Base-by-base conservation (phyloP, 2,113 vertebrate genomes). In the Platysternon megacephalum region DNA sequence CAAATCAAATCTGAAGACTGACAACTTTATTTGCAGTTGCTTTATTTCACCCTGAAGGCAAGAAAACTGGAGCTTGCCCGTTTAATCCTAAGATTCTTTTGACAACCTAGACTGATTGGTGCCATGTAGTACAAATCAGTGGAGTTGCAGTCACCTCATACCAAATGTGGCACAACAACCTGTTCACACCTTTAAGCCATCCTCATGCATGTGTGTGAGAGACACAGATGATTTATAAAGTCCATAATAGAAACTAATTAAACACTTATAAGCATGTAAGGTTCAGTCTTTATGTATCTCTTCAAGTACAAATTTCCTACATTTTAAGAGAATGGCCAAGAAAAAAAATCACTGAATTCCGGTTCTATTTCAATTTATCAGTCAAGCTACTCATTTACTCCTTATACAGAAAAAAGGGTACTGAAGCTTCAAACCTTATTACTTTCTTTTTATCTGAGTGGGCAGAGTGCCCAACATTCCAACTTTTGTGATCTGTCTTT, bases 381-480 rank as follows among this genome's bases (percentile, higher is more conserved):
- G 68, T 21, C 85, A 87, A 82, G 78, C 13, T 91, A 82, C 28
- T 95, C 82, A 90, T 72, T 93, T 91, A 93, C 55, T 90, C 22
- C 79, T 93, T 88, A 81, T 2, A 74, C 3, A 44, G 89, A 92
- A 91, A 56, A 94, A 82, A 94, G 79, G 35, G 46, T 65, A 86
- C 79, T 86, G 48, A 93, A 29, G 10, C 0, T 0, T 82, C 87
- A 90, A 72, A 17, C 90, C 28, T 92, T 89, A 91, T 91, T 88
- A 86, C 12, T 88, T 26, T 22, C 29, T 91, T 91, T 90, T 93
- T 85, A 14, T 88, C 53, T 80, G 44, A 88, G 51, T 85, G 82
- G 79, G 78, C 53, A 96, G 95, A 96, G 81, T 84, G 90, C 93
- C 86, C 80, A 85, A 82, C 85, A 90, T 58, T 90, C 44, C 49